Base-by-base conservation (phyloP, 2,797 vertebrate species). In the Oreonectes daqikongensis region DNA sequence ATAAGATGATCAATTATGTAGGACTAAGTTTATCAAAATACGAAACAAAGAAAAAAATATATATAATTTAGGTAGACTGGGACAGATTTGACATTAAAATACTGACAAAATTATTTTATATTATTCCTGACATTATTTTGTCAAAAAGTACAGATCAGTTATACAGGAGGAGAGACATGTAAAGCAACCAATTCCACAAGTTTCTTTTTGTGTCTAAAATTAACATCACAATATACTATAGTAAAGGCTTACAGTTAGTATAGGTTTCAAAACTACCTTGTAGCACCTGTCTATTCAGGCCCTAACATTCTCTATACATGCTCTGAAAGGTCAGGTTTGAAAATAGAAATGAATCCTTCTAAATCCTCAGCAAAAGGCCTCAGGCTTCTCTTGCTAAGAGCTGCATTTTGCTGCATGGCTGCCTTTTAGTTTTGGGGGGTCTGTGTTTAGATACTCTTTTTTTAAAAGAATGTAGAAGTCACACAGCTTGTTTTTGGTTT, bases 271-370 rank as follows among this genome's bases (percentile, higher is more conserved):
- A 50, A 20, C 6, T 53, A 12, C 26, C 64, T 38, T 61, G 44
- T 57, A 66, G 64, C 57, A 24, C 30, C 69, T 74, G 61, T 73
- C 63, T 24, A 26, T 67, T 65, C 57, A 66, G 40, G 64, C 48
- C 26, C 20, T 59, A 63, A 69, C 32, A 14, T 59, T 69, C 48
- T 30, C 53, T 53, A 52, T 76, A 46, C 55, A 28, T 59, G 26
- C n/a, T 67, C 52, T 75, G 63, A 80, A 22, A 83, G 80, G 73
- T 75, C 78, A 75, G 38, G 40, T 50, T 53, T 75, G 81, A 83
- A 82, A 82, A 84, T 48, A 50, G 67, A 61, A 32, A 42, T 64
- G 22, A 74, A 57, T 52, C 44, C 38, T 35, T 35, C 48, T 50
- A 64, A 63, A 71, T 67, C 42, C 59, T 65, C 66, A 28, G 66